Conservation (phyloP, 2,888 invertebrate species). For the Scaptomyza cyrtandrae region DNA sequence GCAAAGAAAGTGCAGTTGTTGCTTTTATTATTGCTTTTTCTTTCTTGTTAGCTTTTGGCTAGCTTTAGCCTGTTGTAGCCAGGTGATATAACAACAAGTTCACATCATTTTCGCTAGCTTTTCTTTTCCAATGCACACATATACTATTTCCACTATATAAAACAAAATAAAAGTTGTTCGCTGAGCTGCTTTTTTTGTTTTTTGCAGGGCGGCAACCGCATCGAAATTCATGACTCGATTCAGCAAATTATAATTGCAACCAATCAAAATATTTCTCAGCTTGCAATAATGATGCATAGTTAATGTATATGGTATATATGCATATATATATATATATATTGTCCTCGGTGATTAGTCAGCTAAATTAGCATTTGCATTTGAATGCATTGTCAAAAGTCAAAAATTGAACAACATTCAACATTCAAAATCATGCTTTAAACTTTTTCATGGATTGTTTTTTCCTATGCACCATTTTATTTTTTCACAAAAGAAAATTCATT, state of each 20-base stretch:
- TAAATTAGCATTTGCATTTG: slow-evolving; percentile 32
- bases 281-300: slow-evolving; percentile 69
- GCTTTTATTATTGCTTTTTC: slow-evolving; percentile 34
- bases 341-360: slow-evolving; percentile 49
- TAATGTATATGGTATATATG: slow-evolving; percentile 35
- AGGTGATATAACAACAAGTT: slow-evolving; percentile 74
- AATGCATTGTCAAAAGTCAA: slow-evolving; percentile 41
- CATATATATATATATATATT: slow-evolving; percentile 11
- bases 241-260: slow-evolving; percentile 55
- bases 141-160: neutral
- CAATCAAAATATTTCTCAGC: slow-evolving; percentile 57
- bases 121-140: slow-evolving; percentile 58
- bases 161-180: slow-evolving; percentile 50
- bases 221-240: slow-evolving; percentile 50
- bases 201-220: slow-evolving; percentile 60
- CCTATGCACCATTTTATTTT: slow-evolving; percentile 1
- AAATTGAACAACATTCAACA: neutral
- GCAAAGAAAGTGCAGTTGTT: slow-evolving; percentile 72
- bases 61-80: slow-evolving; percentile 29
- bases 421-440: neutral
- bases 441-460: slow-evolving; percentile 9
- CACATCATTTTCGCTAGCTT: slow-evolving; percentile 69
- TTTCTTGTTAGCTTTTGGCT: slow-evolving; percentile 15
- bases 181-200: slow-evolving; percentile 23
- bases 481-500: slow-evolving; percentile 29